Base-by-base conservation (phyloP, 2,113 vertebrate species). In the Aegithalos caudatus region DNA sequence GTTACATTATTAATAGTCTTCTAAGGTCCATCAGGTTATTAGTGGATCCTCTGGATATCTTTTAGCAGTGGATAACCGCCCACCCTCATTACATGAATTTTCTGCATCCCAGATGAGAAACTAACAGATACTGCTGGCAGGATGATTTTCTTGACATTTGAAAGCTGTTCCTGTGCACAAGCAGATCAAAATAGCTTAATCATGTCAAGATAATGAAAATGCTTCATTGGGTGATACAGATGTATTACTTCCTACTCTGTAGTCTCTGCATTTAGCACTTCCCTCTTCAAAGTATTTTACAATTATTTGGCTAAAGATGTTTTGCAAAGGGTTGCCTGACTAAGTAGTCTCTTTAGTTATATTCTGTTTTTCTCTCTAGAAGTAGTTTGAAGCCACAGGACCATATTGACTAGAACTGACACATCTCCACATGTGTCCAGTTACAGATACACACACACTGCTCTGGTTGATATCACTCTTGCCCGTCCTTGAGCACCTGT, bases 391-490 rank as follows among this genome's bases (percentile, higher is more conserved):
- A 88, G 48, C 33, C 47, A 27, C 23, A 54, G 42, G 50, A 92
- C 19, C 48, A 61, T 17, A 47, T 6, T 66, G 33, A 50, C 77
- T 48, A 29, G 50, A 86, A 94, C 0, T 54, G 77, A 60, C 40
- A 31, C 23, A 50, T 71, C 33, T 67, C 29, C 37, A 6, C 1
- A 7, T 56, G 60, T 50, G 33, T 85, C 25, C 40, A 69, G 50
- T 78, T 86, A 35, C 24, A 70, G 54, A 77, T 50, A 19, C 0
- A 0, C 54, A 65, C 2, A 1, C n/a, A 29, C 15, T 0, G 0
- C 48, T 86, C 44, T 54, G 33, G 48, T 4, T 54, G 44, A 40
- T 17, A 58, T 58, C 35, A 50, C 29, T 64, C 25, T 37, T 56
- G 40, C 62, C 50, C 12, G 82, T 64, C 24, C 33, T 72, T 40